Conservation (phyloP, 2,113 vertebrate species). For the Emydura subglobosa region DNA sequence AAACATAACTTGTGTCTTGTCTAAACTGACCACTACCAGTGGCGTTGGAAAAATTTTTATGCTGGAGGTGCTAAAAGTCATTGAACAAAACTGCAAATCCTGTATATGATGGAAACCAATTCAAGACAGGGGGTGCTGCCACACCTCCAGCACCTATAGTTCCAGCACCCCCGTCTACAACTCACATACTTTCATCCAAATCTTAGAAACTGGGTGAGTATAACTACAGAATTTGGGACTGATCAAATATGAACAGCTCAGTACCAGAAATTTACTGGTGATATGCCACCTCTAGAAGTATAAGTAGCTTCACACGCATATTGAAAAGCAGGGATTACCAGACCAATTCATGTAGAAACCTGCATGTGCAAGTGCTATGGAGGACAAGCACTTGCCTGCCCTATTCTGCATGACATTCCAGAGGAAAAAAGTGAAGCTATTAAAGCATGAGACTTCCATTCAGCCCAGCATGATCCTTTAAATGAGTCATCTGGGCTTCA, state of each 20-base stretch:
- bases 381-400: neutral
- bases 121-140: neutral
- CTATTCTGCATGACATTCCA: neutral
- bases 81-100: too few species aligned
- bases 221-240: neutral
- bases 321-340: neutral
- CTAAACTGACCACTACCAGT: too few species aligned
- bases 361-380: neutral
- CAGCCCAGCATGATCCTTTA: too few species aligned
- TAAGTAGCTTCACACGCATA: neutral
- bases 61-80: too few species aligned
- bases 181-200: neutral
- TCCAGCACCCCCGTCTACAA: neutral
- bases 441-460: fast-evolving
- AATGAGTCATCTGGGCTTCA: too few species aligned
- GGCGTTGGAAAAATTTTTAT: too few species aligned
- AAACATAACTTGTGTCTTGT: neutral
- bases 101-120: too few species aligned
- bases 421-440: neutral
- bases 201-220: fast-evolving
- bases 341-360: neutral
- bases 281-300: neutral
- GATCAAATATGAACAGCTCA: neutral
- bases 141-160: neutral
- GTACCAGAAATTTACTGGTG: neutral